Percentiles rank a stretch among this genome's conserved stretches.
phyloP scores from a whole-genome alignment of 2,888 invertebrate species.

The Frankliniella fusca region DNA sequence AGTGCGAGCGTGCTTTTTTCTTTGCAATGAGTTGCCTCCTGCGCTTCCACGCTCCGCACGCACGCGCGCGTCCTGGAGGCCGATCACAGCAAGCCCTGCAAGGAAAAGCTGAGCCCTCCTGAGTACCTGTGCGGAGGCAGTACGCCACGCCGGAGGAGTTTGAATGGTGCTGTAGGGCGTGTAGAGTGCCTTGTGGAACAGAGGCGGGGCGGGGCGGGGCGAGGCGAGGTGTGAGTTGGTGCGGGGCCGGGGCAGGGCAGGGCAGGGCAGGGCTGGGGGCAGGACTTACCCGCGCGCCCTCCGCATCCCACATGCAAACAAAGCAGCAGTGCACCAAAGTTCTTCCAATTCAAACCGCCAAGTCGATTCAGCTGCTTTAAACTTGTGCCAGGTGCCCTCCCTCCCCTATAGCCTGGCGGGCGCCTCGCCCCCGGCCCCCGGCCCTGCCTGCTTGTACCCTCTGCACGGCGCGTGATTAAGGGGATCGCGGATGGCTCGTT shows the following conservation, averaged over 20 bases:
- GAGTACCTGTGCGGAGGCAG: not conserved
- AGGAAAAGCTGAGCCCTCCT: not conserved
- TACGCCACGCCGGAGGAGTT: not conserved
- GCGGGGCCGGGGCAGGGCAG: not conserved
- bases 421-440: not conserved
- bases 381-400: not conserved
- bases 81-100: not conserved
- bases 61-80: too few relatives aligned
- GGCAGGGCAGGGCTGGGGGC: not conserved
- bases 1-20: too few relatives aligned
- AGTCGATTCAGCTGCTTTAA: not conserved
- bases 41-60: too few relatives aligned
- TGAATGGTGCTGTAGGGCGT: not conserved
- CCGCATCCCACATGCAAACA: conserved; percentile 6
- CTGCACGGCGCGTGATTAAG: too few relatives aligned
- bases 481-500: not conserved
- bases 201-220: not conserved
- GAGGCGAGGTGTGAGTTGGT: too few relatives aligned
- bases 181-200: not conserved
- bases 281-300: not conserved
- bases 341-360: conserved; percentile 24
- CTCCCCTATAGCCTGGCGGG: not conserved
- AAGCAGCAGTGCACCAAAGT: not conserved
- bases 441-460: not conserved
- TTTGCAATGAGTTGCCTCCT: too few relatives aligned